Percentiles rank a stretch among this genome's conserved stretches.
These are phyloP conservation scores for Hemicentrotus pulcherrimus DNA, from an alignment of 35 echinoderm and acorn worm species.

Conservation along the genomic window DNA sequence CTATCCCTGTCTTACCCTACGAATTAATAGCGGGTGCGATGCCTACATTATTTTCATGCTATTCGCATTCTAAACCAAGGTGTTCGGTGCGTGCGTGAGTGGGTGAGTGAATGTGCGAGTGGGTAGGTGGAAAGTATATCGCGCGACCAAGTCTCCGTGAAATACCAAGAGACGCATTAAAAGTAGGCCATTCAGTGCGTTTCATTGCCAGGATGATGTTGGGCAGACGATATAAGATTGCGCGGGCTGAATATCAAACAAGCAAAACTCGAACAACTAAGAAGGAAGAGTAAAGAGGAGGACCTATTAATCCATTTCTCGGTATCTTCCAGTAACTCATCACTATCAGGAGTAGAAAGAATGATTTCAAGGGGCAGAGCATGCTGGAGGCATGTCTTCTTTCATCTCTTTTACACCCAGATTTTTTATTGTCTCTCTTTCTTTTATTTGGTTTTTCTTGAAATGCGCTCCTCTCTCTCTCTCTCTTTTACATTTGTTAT, in stretches of 20 bases:
- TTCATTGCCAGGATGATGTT: not conserved
- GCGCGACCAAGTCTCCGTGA: conserved; percentile 13
- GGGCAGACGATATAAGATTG: not conserved
- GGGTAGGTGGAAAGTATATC: conserved; percentile 9
- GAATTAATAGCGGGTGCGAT: not conserved
- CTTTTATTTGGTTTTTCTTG: not conserved
- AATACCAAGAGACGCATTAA: conserved; percentile 7
- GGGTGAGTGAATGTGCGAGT: not conserved
- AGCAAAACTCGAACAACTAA: not conserved
- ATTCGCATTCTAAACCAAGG: not conserved
- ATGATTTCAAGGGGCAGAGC: not conserved
- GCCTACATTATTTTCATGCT: not conserved
- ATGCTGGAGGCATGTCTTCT: not conserved
- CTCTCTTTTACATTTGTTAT: too few species aligned
- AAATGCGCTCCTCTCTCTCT: too few species aligned
- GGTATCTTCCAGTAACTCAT: not conserved
- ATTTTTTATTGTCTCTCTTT: not conserved
- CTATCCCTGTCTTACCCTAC: not conserved
- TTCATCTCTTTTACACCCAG: not conserved
- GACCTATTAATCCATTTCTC: not conserved
- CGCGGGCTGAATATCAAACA: not conserved
- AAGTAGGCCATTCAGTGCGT: conserved; percentile 1
- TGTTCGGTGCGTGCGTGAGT: not conserved
- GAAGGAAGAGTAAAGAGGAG: not conserved
- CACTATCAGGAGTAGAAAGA: not conserved